Percentiles rank a stretch among this genome's conserved stretches.
phyloP scores from a whole-genome alignment of 1,140 invertebrate genomes.

The Heterodera carotae region DNA sequence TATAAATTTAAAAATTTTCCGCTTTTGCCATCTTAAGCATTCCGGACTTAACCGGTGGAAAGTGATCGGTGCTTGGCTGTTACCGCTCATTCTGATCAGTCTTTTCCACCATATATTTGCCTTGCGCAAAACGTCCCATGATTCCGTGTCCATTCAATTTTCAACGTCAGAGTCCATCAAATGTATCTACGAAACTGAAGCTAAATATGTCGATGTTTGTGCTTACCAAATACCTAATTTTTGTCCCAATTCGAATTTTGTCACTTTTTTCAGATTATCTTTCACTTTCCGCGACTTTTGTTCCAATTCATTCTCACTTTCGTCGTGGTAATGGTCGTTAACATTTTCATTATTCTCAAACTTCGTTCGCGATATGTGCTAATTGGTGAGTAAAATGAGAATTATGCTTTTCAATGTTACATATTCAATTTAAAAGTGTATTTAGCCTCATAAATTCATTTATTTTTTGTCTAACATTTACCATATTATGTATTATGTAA shows the following conservation, averaged over 20 bases:
- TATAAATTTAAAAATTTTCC: neutral
- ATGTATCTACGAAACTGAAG: neutral
- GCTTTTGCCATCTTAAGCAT: neutral
- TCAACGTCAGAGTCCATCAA: neutral
- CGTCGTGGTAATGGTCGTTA: neutral
- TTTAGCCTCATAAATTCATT: neutral
- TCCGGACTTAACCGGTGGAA: neutral
- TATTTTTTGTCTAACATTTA: too few relatives aligned
- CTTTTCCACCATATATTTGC: neutral
- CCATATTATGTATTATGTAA: too few relatives aligned
- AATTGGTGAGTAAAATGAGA: neutral
- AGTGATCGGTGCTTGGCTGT: slow-evolving; percentile 6
- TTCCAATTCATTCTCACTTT: slow-evolving; percentile 13
- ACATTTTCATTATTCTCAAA: neutral
- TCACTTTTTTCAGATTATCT: neutral
- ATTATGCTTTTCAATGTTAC: too few relatives aligned
- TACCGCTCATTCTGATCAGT: neutral
- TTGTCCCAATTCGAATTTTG: neutral
- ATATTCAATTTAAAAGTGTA: too few relatives aligned
- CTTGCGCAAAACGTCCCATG: neutral
- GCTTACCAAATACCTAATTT: neutral
- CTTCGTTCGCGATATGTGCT: neutral
- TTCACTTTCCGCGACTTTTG: neutral
- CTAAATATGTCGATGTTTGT: neutral
- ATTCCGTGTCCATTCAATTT: neutral